Conservation (phyloP, 2,113 vertebrate genomes). For the Ammodramus savannarum region DNA sequence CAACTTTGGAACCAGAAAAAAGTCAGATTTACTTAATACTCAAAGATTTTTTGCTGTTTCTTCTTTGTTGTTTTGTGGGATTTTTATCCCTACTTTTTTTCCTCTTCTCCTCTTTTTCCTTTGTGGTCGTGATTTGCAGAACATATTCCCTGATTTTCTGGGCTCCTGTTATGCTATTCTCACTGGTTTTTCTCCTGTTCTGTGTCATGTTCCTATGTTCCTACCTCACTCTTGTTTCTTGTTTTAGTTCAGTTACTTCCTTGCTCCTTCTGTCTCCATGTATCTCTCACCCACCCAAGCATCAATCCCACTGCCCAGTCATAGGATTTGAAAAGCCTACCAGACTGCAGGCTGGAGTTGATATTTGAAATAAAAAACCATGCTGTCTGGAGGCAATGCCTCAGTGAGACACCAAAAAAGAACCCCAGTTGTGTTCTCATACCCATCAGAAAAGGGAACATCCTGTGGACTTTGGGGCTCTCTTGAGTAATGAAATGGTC, state of each 20-base stretch:
- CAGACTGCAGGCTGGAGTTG: background rate
- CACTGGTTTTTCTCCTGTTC: background rate
- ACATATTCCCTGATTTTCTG: background rate
- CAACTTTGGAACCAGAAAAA: background rate
- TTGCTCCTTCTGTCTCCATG: background rate
- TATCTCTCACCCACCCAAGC: background rate
- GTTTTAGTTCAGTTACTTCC: background rate
- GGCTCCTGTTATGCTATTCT: background rate
- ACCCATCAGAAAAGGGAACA: background rate
- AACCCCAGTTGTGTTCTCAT: accelerated
- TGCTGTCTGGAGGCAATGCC: background rate
- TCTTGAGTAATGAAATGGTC: background rate
- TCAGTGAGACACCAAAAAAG: background rate
- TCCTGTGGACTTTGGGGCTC: background rate
- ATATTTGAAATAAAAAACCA: background rate
- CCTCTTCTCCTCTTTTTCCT: background rate
- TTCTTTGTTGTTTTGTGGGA: background rate
- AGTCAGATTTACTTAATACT: background rate
- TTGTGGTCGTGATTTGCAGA: background rate
- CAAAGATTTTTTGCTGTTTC: background rate
- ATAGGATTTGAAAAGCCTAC: background rate
- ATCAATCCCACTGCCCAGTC: background rate
- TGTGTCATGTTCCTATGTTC: background rate
- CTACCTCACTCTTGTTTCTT: background rate
- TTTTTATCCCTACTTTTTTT: background rate